Evolutionary conservation across 1,140 invertebrate species (phyloP).

Genomic region (Oscheius sp.): DNA sequence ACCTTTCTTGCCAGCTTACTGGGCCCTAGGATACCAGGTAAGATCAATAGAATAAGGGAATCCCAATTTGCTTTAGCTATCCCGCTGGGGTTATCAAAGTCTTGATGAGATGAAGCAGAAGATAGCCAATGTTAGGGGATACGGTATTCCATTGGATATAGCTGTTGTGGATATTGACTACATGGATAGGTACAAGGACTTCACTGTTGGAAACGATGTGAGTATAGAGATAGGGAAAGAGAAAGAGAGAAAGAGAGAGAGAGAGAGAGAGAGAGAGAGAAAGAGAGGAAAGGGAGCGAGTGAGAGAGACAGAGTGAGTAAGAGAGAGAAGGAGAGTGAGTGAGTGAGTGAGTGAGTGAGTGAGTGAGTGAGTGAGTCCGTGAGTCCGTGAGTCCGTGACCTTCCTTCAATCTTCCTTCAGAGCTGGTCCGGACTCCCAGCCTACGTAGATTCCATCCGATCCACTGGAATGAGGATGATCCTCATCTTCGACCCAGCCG

Average conservation of each 20-base stretch:
- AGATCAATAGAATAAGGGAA: neutral
- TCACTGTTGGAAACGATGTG: constrained; percentile 70
- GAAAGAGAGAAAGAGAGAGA: neutral
- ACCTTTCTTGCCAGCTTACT: constrained; percentile 63
- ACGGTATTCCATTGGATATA: constrained; percentile 61
- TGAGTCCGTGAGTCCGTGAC: too few relatives aligned
- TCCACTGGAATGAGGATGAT: constrained; percentile 29
- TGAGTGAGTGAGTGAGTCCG: too few relatives aligned
- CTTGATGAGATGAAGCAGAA: constrained; percentile 69
- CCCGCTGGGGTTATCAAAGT: constrained; percentile 72
- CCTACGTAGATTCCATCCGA: constrained; percentile 39
- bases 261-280: too few relatives aligned
- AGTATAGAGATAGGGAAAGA: neutral
- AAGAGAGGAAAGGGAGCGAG: too few relatives aligned
- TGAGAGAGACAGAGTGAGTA: too few relatives aligned
- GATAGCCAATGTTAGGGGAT: constrained; percentile 59
- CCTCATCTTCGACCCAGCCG: constrained; percentile 45
- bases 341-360: too few relatives aligned
- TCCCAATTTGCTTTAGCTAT: constrained; percentile 40
- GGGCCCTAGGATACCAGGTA: constrained; percentile 62
- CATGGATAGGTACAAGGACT: constrained; percentile 81
- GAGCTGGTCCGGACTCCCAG: constrained; percentile 35
- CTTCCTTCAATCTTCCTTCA: constrained; percentile 64
- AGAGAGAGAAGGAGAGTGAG: too few relatives aligned
- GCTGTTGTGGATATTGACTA: constrained; percentile 72